These are phyloP conservation scores for Nymphalis polychloros DNA, from an alignment of 2,888 invertebrate species.

Conservation along the genomic window DNA sequence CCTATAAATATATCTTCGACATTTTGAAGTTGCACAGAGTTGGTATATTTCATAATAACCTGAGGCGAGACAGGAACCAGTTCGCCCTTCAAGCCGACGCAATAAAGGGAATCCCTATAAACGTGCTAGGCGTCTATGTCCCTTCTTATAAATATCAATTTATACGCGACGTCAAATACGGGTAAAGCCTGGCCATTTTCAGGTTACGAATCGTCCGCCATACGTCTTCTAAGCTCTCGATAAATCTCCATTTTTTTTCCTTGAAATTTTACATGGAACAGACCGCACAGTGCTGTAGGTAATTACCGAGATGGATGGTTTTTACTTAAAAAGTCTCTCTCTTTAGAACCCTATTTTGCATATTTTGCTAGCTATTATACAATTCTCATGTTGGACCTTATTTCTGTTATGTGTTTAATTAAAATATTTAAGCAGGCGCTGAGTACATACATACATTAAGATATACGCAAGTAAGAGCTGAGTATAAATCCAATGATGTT, in stretches of 20 bases:
- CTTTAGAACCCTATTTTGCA: conserved; percentile 36
- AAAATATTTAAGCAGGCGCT: conserved; percentile 22
- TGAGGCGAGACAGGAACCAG: conserved; percentile 73
- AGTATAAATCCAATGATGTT: conserved; percentile 31
- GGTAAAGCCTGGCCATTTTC: conserved; percentile 71
- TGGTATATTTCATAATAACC: conserved; percentile 79
- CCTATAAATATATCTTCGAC: conserved; percentile 80
- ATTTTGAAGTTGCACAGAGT: conserved; percentile 70
- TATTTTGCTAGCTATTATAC: conserved; percentile 29
- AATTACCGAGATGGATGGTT: conserved; percentile 38
- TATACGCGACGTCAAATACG: conserved; percentile 78
- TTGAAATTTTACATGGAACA: conserved; percentile 48
- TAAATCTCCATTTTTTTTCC: conserved; percentile 61
- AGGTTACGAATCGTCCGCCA: conserved; percentile 69
- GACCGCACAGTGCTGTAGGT: conserved; percentile 34
- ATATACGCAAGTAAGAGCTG: conserved; percentile 25
- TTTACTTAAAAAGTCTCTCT: conserved; percentile 31
- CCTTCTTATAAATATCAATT: conserved; percentile 82
- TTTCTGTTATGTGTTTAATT: conserved; percentile 24
- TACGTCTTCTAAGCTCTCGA: conserved; percentile 57
- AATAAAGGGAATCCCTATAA: conserved; percentile 81
- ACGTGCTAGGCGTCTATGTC: conserved; percentile 69
- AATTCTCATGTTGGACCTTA: conserved; percentile 21
- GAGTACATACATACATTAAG: conserved; percentile 21
- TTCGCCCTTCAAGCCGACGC: conserved; percentile 66